phyloP scores from a whole-genome alignment of 2,888 invertebrate genomes.

The Odiellus spinosus region DNA sequence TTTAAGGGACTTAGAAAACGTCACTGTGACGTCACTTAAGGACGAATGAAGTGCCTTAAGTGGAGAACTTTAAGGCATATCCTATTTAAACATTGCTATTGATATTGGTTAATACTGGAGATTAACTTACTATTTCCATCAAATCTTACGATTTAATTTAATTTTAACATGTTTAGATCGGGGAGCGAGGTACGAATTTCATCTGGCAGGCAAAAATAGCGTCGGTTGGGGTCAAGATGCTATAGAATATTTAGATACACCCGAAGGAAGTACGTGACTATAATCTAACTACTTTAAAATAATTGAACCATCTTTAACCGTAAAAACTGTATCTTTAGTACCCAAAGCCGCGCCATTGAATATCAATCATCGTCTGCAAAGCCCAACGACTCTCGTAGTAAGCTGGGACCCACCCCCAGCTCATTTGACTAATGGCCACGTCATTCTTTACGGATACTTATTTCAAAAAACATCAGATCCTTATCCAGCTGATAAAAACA shows the following conservation, averaged over 20 bases:
- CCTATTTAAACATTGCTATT: too few species aligned
- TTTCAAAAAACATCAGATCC: slow-evolving; percentile 72
- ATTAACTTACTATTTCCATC: too few species aligned
- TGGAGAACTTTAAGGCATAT: too few species aligned
- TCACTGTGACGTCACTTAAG: too few species aligned
- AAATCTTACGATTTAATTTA: too few species aligned
- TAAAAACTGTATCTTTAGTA: slow-evolving; percentile 23
- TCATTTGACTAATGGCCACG: slow-evolving; percentile 82
- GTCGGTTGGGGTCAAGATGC: slow-evolving; percentile 91
- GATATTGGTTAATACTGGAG: too few species aligned
- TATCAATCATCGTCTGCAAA: slow-evolving; percentile 52
- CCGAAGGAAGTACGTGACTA: slow-evolving; percentile 50
- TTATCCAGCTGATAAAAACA: slow-evolving; percentile 56
- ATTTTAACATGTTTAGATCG: slow-evolving; percentile 39
- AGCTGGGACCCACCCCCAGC: slow-evolving; percentile 73
- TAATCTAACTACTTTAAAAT: not conserved
- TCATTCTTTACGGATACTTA: slow-evolving; percentile 78
- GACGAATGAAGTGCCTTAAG: too few species aligned
- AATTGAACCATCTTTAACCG: not conserved
- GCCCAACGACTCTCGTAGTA: slow-evolving; percentile 77
- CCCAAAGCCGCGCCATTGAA: slow-evolving; percentile 33
- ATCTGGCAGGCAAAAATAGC: slow-evolving; percentile 83
- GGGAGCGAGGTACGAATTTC: slow-evolving; percentile 89
- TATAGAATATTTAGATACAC: slow-evolving; percentile 75
- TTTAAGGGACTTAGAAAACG: too few species aligned